Conservation (phyloP, 2,888 invertebrate genomes). For the Steromphala cineraria region DNA sequence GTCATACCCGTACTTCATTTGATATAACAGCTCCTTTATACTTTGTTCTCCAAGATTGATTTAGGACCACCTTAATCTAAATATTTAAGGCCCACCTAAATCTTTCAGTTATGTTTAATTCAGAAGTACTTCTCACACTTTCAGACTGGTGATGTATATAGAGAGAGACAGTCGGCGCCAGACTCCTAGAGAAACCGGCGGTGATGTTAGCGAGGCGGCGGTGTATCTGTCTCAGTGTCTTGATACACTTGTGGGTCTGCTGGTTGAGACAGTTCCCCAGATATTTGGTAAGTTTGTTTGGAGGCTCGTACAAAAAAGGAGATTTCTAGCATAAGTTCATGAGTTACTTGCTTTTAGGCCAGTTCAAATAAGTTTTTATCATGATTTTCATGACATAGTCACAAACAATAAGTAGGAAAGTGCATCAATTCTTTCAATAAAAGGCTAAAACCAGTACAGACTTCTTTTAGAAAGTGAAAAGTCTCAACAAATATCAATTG, state of each 20-base stretch:
- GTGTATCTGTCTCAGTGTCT: conserved; percentile 70
- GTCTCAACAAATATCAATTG: too few species aligned
- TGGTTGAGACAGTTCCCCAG: conserved; percentile 61
- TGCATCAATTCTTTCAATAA: too few species aligned
- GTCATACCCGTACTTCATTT: not conserved
- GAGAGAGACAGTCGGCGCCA: conserved; percentile 72
- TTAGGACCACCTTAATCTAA: too few species aligned
- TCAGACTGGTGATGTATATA: conserved; percentile 74
- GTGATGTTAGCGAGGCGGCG: conserved; percentile 53
- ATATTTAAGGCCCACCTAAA: not conserved
- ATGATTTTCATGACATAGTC: too few species aligned
- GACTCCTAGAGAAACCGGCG: conserved; percentile 60
- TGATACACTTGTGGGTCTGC: conserved; percentile 61
- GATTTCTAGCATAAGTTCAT: too few species aligned
- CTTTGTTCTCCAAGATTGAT: too few species aligned
- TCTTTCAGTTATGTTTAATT: not conserved
- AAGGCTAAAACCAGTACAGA: too few species aligned
- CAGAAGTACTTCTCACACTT: not conserved
- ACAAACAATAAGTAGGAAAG: too few species aligned
- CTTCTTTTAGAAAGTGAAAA: too few species aligned
- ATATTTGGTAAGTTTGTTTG: conserved; percentile 51
- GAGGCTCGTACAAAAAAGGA: too few species aligned
- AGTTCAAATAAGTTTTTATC: too few species aligned
- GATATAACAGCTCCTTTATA: not conserved
- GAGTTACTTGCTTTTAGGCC: too few species aligned